Percentiles rank a stretch among this genome's conserved stretches.
Conservation (phyloP, 1,140 invertebrate genomes). For the Orius insidiosus region DNA sequence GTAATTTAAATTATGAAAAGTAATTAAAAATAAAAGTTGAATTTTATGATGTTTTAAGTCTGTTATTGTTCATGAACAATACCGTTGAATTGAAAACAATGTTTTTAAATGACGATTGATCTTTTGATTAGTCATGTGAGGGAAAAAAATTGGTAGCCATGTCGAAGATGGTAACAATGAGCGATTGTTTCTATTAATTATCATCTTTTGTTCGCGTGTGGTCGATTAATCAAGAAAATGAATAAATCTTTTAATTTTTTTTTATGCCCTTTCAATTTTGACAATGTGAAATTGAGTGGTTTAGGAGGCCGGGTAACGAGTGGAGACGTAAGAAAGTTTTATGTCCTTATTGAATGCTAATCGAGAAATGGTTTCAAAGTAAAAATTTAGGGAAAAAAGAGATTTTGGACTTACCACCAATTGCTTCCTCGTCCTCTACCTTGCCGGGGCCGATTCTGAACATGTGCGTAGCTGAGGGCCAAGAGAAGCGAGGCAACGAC, state of each 20-base stretch:
- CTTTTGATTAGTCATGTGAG: no score
- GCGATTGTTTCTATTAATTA: slow-evolving; percentile 4
- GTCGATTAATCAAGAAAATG: slow-evolving; percentile 7
- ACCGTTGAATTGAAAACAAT: no score
- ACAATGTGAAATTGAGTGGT: no score
- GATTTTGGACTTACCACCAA: slow-evolving; percentile 25
- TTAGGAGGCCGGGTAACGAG: no score
- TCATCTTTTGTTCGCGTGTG: slow-evolving; percentile 8
- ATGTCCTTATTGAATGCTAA: slow-evolving; percentile 19
- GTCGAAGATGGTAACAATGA: slow-evolving; percentile 2
- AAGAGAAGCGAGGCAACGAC: slow-evolving; percentile 14
- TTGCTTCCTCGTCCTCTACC: slow-evolving; percentile 24
- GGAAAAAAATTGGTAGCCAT: no score
- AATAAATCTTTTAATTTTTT: neutral
- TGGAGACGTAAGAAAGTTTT: slow-evolving; percentile 8
- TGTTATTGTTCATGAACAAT: no score
- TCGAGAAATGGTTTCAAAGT: slow-evolving; percentile 1
- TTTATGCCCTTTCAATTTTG: no score
- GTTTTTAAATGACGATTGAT: no score
- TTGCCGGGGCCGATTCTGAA: slow-evolving; percentile 12
- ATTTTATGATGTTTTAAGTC: no score
- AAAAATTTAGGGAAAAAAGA: no score
- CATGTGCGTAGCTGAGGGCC: slow-evolving; percentile 16
- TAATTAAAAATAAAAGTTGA: no score
- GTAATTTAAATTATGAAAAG: no score